Conservation (phyloP, 2,888 invertebrate species). For the Chymomyza procnemis region DNA sequence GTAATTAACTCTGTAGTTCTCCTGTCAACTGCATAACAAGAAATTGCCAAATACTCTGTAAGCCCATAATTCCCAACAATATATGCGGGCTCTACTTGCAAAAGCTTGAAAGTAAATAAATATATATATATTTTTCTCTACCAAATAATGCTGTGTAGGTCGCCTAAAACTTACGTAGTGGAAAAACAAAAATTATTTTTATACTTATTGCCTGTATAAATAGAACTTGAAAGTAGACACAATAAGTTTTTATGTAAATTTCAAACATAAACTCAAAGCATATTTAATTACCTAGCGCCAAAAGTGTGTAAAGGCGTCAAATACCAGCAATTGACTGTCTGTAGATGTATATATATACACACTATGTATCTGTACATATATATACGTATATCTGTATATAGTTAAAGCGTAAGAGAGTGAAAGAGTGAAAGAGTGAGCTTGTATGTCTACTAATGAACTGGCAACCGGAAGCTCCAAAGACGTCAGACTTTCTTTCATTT, state of each 20-base stretch:
- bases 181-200: too few relatives aligned
- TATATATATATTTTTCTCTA: too few relatives aligned
- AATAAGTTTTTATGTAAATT: neutral
- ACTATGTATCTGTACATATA: neutral
- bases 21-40: too few relatives aligned
- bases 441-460: neutral
- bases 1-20: too few relatives aligned
- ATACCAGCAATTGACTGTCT: neutral
- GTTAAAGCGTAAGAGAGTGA: too few relatives aligned
- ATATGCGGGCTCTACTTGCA: too few relatives aligned
- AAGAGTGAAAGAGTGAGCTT: neutral
- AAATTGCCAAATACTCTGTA: too few relatives aligned
- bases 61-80: too few relatives aligned
- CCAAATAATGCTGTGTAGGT: too few relatives aligned
- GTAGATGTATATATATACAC: neutral
- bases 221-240: neutral
- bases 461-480: conserved; percentile 7
- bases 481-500: conserved; percentile 1
- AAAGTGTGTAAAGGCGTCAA: neutral
- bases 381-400: neutral
- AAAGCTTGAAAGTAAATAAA: too few relatives aligned
- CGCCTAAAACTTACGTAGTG: too few relatives aligned
- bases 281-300: neutral
- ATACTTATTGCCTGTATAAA: neutral
- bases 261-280: neutral